A percentile compares a stretch with the other conserved stretches of the same genome.
phyloP scores from a whole-genome alignment of 2,113 vertebrate genomes.

The Myanophis thanlyinensis region DNA sequence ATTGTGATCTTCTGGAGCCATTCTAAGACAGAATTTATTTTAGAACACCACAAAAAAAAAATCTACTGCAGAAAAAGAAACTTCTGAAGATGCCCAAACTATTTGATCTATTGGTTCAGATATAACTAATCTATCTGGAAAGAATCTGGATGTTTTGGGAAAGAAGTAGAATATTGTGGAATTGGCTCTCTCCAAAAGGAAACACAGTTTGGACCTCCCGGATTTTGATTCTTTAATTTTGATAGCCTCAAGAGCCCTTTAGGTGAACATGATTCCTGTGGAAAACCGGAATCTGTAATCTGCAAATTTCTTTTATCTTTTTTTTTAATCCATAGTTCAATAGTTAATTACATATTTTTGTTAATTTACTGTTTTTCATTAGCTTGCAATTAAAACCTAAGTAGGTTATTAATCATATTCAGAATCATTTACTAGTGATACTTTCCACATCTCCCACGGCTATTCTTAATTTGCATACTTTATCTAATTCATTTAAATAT shows the following conservation, averaged over 20 bases:
- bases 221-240: neutral
- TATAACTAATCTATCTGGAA: neutral
- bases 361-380: neutral
- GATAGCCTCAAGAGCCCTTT: neutral
- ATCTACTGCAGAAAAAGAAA: neutral
- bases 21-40: neutral
- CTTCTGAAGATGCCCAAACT: neutral
- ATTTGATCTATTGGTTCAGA: neutral
- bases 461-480: neutral
- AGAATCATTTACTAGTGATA: slow-evolving; percentile 1
- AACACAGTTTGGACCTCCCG: neutral
- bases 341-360: neutral
- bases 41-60: neutral
- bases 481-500: slow-evolving; percentile 11
- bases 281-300: neutral
- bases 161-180: neutral
- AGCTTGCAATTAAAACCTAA: neutral
- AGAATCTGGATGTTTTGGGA: neutral
- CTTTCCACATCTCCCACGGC: neutral
- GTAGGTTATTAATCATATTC: neutral
- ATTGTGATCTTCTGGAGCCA: neutral
- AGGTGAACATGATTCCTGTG: neutral
- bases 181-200: neutral
- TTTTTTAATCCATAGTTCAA: neutral
- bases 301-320: neutral